Conservation (phyloP, 2,797 vertebrate species). For the Gymnoscopelus braueri region DNA sequence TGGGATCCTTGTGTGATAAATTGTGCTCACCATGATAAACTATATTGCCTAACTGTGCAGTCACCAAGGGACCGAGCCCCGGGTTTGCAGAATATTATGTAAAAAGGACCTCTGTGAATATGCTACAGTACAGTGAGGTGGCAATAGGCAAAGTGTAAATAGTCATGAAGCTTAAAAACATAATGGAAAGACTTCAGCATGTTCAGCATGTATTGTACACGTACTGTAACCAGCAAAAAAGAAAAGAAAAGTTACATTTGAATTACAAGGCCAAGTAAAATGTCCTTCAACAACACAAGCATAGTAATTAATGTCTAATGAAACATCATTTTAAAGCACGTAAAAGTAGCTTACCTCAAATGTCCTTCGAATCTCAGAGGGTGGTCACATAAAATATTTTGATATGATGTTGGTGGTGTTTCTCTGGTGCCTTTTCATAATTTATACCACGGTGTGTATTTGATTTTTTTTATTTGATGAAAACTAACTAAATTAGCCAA, state of each 20-base stretch:
- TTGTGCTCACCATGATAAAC: slow-evolving; percentile 65
- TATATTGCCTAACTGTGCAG: slow-evolving; percentile 53
- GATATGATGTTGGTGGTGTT: slow-evolving; percentile 1
- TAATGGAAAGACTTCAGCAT: not conserved
- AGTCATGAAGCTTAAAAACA: slow-evolving; percentile 27
- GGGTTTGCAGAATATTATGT: slow-evolving; percentile 58
- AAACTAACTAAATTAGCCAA: slow-evolving; percentile 36
- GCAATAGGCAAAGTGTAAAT: slow-evolving; percentile 42
- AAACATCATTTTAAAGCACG: not conserved
- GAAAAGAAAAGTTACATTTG: not conserved
- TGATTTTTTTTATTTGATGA: slow-evolving; percentile 27
- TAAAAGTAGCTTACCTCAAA: not conserved
- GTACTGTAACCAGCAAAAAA: not conserved
- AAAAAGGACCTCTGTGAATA: slow-evolving; percentile 49
- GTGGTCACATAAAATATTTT: not conserved
- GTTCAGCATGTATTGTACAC: not conserved
- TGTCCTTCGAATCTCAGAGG: slow-evolving; percentile 12
- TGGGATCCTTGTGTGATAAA: slow-evolving; percentile 66
- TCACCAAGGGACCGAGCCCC: slow-evolving; percentile 56
- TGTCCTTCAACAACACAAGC: not conserved
- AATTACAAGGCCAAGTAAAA: not conserved
- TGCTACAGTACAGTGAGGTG: slow-evolving; percentile 31
- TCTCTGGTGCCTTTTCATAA: not conserved
- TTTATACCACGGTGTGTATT: not conserved
- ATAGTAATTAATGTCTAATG: not conserved